Base-by-base conservation (phyloP, 2,113 vertebrate genomes). In the Phycodurus eques region DNA sequence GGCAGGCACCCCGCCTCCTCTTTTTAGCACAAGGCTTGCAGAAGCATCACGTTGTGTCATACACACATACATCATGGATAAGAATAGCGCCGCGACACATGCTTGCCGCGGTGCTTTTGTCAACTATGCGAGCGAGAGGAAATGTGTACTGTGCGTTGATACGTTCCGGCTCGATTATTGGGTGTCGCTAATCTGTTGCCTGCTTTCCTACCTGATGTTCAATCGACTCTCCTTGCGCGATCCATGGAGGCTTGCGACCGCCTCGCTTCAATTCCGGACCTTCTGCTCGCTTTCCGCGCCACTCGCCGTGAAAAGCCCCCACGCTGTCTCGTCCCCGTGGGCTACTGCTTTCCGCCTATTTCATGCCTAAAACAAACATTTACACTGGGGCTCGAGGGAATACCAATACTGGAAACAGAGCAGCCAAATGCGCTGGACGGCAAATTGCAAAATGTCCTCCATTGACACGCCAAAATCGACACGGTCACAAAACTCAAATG, bases 381-480 rank as follows among this genome's bases (percentile, higher is more conserved):
- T 74, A 53, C 71, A 68, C 67, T 27, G 31, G 77, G 71, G 72
- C 15, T 76, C 66, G 47, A 60, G 57, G 39, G 33, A 72, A 46
- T 66, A 17, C 14, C 31, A 61, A 44, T 78, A 70, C 43, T 74
- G 74, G 65, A 47, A 70, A 65, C 63, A 42, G 69, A 47, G 27
- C 2, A 70, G 76, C 61, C 68, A 74, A 70, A 69, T 42, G 71
- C 67, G 75, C 77, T 67, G 31, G 59, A 74, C 73, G 70, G 73
- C 76, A 51, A 51, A 73, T 46, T 5, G 71, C 72, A 81, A 85
- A 74, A 74, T 53, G 82, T 91, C 80, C 84, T 90, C 90, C 90
- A 92, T 92, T 72, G 82, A 85, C 76, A 77, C 71, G 6, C 1
- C 66, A 67, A 4, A 65, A 80, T 72, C 64, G 56, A 49, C 13